Percentiles rank a stretch among this genome's conserved stretches.
phyloP scores from a whole-genome alignment of 2,113 vertebrate genomes.

The Xenopus tropicalis region UCB_Xtro_10.0 CM004446.2:94760501-94761000 shows the following conservation, averaged over 20 bases:
- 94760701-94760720: slow-evolving; percentile 75
- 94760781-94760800: too few species aligned
- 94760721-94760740: slow-evolving; percentile 70
- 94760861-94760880: too few species aligned
- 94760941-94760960: too few species aligned
- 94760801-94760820: too few species aligned
- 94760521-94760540: slow-evolving; percentile 95
- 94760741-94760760: slow-evolving; percentile 65
- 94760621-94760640: slow-evolving; percentile 74
- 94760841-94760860: too few species aligned
- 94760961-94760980: too few species aligned
- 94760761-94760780: too few species aligned
- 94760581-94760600: slow-evolving; percentile 75
- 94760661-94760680: slow-evolving; percentile 84
- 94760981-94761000: too few species aligned
- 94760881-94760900: too few species aligned
- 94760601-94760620: slow-evolving; percentile 80
- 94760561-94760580: slow-evolving; percentile 76
- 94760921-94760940: too few species aligned
- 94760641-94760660: slow-evolving; percentile 89
- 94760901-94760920: too few species aligned
- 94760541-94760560: slow-evolving; percentile 76
- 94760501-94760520: slow-evolving; percentile 11
- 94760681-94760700: slow-evolving; percentile 66
- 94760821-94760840: too few species aligned